Evolutionary conservation across 2,888 invertebrate species (phyloP).

Genomic region (Drosophila sordidapex): DNA sequence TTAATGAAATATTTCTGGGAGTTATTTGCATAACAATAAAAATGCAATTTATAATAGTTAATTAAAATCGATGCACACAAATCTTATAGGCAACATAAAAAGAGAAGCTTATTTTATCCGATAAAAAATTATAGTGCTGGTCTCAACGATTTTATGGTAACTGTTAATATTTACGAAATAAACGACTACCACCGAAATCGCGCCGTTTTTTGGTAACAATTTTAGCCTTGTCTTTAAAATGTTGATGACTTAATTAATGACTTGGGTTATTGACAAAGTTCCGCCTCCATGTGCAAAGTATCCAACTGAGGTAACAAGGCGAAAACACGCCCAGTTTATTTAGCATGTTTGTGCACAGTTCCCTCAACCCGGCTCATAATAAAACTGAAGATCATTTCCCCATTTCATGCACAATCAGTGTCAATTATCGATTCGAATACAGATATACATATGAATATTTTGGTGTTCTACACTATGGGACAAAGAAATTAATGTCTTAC

Average conservation of each 20-base stretch:
- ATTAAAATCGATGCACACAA: not conserved
- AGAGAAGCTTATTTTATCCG: not conserved
- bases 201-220: slow-evolving; percentile 1
- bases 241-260: slow-evolving; percentile 19
- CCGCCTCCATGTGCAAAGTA: slow-evolving; percentile 13
- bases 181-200: not conserved
- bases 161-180: not conserved
- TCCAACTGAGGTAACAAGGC: slow-evolving; percentile 1
- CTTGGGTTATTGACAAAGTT: slow-evolving; percentile 8
- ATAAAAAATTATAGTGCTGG: not conserved
- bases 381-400: slow-evolving; percentile 57
- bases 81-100: not conserved
- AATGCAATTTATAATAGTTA: not conserved
- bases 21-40: not conserved
- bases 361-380: slow-evolving; percentile 50
- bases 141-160: not conserved
- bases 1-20: not conserved
- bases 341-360: slow-evolving; percentile 39
- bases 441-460: slow-evolving; percentile 8
- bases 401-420: slow-evolving; percentile 62
- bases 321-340: slow-evolving; percentile 5
- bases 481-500: slow-evolving; percentile 64
- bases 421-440: slow-evolving; percentile 64
- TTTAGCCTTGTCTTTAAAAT: not conserved
- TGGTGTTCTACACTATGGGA: slow-evolving; percentile 49